Percentiles rank a stretch among this genome's conserved stretches.
Evolutionary conservation across 2,113 vertebrate species (phyloP).

Genomic region (Ardeotis arabs): DNA sequence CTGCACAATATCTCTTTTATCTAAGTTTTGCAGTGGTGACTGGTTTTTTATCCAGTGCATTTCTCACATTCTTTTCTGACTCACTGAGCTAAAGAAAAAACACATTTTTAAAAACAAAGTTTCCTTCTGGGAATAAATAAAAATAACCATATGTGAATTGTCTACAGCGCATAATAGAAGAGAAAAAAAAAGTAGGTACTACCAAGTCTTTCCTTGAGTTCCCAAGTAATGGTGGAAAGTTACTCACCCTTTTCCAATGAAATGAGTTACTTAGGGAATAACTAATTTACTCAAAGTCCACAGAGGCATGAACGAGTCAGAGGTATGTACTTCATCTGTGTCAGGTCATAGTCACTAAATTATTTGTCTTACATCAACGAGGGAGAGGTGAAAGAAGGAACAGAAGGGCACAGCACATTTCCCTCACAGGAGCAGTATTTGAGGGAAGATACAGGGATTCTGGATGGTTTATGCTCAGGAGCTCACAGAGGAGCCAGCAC

Average conservation of each 20-base stretch:
- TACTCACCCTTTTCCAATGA: slow-evolving; percentile 19
- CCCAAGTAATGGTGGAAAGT: not conserved
- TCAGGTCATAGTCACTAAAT: slow-evolving; percentile 6
- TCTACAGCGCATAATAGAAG: not conserved
- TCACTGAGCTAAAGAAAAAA: not conserved
- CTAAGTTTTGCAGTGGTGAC: not conserved
- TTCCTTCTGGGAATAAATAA: not conserved
- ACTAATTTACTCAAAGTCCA: slow-evolving; percentile 22
- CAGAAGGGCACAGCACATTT: not conserved
- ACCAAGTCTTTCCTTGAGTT: not conserved
- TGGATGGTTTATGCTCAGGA: not conserved
- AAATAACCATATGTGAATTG: slow-evolving; percentile 17
- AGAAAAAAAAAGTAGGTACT: not conserved
- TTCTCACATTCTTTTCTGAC: slow-evolving; percentile 14
- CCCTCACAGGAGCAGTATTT: not conserved
- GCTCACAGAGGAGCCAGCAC: not conserved
- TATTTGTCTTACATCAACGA: not conserved
- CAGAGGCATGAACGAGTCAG: not conserved
- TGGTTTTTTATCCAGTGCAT: not conserved
- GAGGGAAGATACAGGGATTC: not conserved
- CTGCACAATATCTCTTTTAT: not conserved
- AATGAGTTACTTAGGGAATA: slow-evolving; percentile 39
- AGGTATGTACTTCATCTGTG: slow-evolving; percentile 18
- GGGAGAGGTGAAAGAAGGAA: not conserved
- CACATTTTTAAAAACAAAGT: not conserved